These are phyloP conservation scores for Denticeps clupeoides DNA, from an alignment of 2,797 vertebrate genomes.

Conservation along the genomic window DNA sequence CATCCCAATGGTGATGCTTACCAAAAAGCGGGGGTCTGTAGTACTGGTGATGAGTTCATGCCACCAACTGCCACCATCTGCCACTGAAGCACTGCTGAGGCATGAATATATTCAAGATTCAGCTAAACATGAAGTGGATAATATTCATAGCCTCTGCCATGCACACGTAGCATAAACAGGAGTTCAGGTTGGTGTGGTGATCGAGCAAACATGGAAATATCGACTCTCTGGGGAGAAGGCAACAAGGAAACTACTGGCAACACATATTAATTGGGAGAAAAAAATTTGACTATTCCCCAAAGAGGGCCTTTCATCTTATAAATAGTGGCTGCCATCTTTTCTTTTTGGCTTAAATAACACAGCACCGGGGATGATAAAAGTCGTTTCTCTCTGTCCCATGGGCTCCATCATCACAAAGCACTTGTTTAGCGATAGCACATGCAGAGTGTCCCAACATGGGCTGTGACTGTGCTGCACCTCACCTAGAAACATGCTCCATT, in stretches of 20 bases:
- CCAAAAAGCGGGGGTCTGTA: no score
- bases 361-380: slow-evolving; percentile 50
- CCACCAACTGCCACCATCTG: no score
- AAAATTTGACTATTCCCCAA: slow-evolving; percentile 53
- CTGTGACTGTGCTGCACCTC: slow-evolving; percentile 42
- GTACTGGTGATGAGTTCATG: no score
- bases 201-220: slow-evolving; percentile 42
- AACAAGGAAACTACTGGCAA: slow-evolving; percentile 46
- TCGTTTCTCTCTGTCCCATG: slow-evolving; percentile 47
- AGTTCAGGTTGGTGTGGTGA: slow-evolving; percentile 38
- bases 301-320: slow-evolving; percentile 67
- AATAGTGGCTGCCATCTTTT: slow-evolving; percentile 57
- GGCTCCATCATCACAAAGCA: slow-evolving; percentile 49
- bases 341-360: slow-evolving; percentile 54
- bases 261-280: slow-evolving; percentile 53
- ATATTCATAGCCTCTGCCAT: not conserved
- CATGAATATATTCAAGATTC: not conserved
- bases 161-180: slow-evolving; percentile 15
- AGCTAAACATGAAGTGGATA: not conserved
- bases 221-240: slow-evolving; percentile 44
- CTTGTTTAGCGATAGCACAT: slow-evolving; percentile 49
- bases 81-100: not conserved
- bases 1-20: no score
- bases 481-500: slow-evolving; percentile 50
- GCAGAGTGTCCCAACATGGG: slow-evolving; percentile 45